Evolutionary conservation across 1,140 invertebrate genomes (phyloP).

Genomic region (Drosophila biarmipes): DNA sequence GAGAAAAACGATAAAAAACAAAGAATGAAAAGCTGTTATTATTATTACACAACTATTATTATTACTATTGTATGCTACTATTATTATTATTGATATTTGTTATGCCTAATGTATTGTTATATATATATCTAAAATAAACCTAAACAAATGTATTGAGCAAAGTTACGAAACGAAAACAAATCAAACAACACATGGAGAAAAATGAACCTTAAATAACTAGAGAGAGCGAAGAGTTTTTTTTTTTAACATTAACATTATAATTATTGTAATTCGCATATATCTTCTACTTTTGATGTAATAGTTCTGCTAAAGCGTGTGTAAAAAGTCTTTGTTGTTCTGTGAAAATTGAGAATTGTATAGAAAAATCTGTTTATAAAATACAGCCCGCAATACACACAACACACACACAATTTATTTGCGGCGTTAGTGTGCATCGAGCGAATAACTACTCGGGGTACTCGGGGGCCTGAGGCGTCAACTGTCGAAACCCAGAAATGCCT

Average conservation of each 20-base stretch:
- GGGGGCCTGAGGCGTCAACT: background rate
- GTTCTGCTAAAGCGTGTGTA: conserved; percentile 40
- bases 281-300: conserved; percentile 36
- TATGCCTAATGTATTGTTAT: conserved; percentile 81
- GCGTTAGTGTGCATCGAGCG: background rate
- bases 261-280: conserved; percentile 31
- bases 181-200: conserved; percentile 1
- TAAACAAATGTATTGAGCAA: conserved; percentile 55
- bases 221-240: conserved; percentile 21
- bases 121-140: conserved; percentile 54
- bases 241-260: conserved; percentile 23
- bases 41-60: conserved; percentile 76
- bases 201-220: conserved; percentile 22
- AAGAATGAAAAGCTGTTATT: conserved; percentile 72
- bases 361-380: conserved; percentile 24
- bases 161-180: conserved; percentile 30
- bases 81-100: conserved; percentile 81
- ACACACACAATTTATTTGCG: conserved; percentile 12
- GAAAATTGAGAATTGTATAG: conserved; percentile 10
- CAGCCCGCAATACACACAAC: conserved; percentile 1
- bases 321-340: conserved; percentile 40
- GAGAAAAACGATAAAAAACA: conserved; percentile 34
- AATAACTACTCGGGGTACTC: background rate
- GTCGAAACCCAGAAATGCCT: conserved; percentile 1
- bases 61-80: conserved; percentile 68